Evolutionary conservation across 2,113 vertebrate genomes (phyloP).

Genomic region (Piaya cayana): DNA sequence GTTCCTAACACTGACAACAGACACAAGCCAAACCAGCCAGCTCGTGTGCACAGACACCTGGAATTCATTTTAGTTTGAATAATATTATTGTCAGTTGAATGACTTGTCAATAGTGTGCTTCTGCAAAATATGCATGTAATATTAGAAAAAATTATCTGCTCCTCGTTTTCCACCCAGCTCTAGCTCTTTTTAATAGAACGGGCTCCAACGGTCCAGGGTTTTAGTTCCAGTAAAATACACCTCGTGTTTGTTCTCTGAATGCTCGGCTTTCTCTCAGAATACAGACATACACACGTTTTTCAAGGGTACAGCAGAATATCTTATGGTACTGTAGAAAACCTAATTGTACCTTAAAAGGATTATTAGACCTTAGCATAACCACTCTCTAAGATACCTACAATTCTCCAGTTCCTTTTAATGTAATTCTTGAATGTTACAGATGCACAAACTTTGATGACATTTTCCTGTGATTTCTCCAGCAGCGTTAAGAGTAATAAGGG

Average conservation of each 20-base stretch:
- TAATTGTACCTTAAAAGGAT: background rate
- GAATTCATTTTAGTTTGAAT: background rate
- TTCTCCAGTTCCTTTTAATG: slow-evolving; percentile 98
- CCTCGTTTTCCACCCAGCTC: background rate
- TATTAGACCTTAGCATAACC: background rate
- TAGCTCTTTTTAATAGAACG: background rate
- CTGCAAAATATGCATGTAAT: background rate
- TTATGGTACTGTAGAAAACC: background rate
- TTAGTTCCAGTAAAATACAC: background rate
- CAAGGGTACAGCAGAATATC: background rate
- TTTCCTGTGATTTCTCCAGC: slow-evolving; percentile 95
- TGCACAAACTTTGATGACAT: slow-evolving; percentile 95
- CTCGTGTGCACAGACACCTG: background rate
- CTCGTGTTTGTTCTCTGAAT: background rate
- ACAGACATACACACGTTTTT: background rate
- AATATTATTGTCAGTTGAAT: background rate
- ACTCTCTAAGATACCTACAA: slow-evolving; percentile 82
- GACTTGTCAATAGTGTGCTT: background rate
- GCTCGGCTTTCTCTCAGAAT: background rate
- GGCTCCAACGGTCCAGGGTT: background rate
- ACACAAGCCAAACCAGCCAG: background rate
- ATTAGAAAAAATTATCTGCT: background rate
- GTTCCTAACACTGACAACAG: background rate
- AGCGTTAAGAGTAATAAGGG: slow-evolving; percentile 90
- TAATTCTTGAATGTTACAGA: slow-evolving; percentile 99